Evolutionary conservation across 2,797 vertebrate genomes (phyloP), one percentile per base, ranked within the genome.

Genomic region (Falco naumanni): DNA sequence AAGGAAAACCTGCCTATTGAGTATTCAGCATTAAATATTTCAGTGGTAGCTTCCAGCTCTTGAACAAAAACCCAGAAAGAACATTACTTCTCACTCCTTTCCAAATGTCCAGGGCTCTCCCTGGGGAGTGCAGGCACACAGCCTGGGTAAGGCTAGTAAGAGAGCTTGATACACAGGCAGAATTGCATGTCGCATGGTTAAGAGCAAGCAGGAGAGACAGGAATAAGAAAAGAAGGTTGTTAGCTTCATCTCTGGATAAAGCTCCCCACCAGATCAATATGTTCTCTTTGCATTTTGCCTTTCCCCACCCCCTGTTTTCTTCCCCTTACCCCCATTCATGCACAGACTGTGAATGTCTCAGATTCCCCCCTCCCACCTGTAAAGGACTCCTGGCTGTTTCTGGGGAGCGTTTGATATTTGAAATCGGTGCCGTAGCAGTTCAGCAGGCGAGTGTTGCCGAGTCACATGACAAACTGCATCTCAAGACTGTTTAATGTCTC

Each of bases 401-500:
- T 70, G 26, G 85, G 79, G 61, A 95, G 61, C 61, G 24, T 87
- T 91, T 95, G 92, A 56, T 88, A 88, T 94, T 86, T 91, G 92
- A 85, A 92, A 84, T 87, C 71, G 25, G 71, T 91, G 78, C 87
- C 4, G 2, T 39, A 5, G 22, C 19, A 1, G 63, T 85, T 64
- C 81, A 87, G 90, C 79, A 75, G 69, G 39, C 11, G 53, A 96
- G 88, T 57, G 88, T 54, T 94, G 92, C 78, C 53, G 24, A 93
- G 64, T 93, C 96, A 91, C 89, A 47, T 84, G 89, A 70, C 39
- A 61, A 89, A 65, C 79, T 47, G 33, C 61, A 91, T 91, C 96
- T 96, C 91, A 84, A 95, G 82, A 94, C 84, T 96, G 63, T 91
- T 93, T 94, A 75, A 76, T 19, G 61, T 88, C 82, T 96, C 82